Evolutionary conservation across 2,113 vertebrate species (phyloP).

Genomic region (Furnarius figulus): DNA sequence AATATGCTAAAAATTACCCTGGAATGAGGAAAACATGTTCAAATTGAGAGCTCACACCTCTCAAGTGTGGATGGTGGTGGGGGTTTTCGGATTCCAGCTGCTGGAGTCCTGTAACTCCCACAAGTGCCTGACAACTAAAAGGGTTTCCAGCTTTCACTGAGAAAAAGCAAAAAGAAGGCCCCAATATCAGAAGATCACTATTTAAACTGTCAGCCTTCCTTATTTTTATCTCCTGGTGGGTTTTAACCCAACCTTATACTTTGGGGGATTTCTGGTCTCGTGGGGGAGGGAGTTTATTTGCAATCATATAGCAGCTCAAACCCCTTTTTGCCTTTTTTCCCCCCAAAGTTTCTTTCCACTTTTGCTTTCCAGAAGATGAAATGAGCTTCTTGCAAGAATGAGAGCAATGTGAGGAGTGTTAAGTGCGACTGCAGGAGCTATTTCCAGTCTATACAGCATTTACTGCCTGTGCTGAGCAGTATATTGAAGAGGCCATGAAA

Average conservation of each 20-base stretch:
- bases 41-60: conserved; percentile 16
- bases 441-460: conserved; percentile 15
- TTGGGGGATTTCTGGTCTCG: not conserved
- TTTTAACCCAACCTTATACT: not conserved
- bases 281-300: not conserved
- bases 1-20: conserved; percentile 10
- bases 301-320: not conserved
- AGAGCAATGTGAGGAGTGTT: not conserved
- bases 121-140: not conserved
- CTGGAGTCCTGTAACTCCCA: not conserved
- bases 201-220: not conserved
- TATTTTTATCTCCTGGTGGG: not conserved
- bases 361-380: not conserved
- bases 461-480: not conserved
- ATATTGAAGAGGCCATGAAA: not conserved
- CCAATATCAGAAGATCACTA: not conserved
- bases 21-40: not conserved
- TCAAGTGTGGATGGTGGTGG: not conserved
- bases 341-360: not conserved
- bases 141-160: not conserved
- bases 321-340: fast-evolving
- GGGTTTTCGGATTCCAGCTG: not conserved
- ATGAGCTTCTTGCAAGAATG: not conserved
- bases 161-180: not conserved
- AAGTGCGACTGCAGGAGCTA: conserved; percentile 17